Evolutionary conservation across 2,113 vertebrate genomes (phyloP), one percentile per base, ranked within the genome.

Genomic region (Pteronura brasiliensis): DNA sequence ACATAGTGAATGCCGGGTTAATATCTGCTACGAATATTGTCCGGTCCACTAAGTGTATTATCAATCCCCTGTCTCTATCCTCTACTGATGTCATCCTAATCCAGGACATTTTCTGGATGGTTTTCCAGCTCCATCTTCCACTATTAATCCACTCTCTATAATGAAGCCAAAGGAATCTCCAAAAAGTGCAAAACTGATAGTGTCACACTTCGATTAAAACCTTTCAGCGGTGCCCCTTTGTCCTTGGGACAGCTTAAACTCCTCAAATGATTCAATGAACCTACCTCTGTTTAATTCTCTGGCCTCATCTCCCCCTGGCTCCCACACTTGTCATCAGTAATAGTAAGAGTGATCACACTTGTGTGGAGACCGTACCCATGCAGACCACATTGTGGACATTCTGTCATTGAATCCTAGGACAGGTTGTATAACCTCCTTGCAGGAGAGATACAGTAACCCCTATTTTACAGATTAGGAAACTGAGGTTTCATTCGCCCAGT

Each of bases 401-500:
- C 0, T 18, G 2, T 49, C 77, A 9, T 31, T 25, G 23, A n/a
- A 34, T 72, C 21, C 7, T 52, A 21, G 3, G 36, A 31, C 25
- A 44, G 81, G 31, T 27, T n/a, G 7, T 4, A 9, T 52, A 29
- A 90, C 57, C 72, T 13, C 39, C 23, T 36, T 29, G n/a, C 6
- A 18, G 27, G 88, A 85, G 6, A 77, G 49, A 44, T 27, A 4
- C 11, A 1, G 4, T 27, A 72, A 79, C 21, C n/a, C 23, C 34
- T 31, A 17, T 87, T 72, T 82, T 69, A 83, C 87, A 89, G 91
- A 67, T 83, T 17, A 44, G 55, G 81, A 88, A 94, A 88, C 67
- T 29, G 23, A 88, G 36, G 55, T 15, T 34, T 42, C 10, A 20
- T 18, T 88, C 55, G 7, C 44, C 83, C 67, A 21, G 21, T 17